Base-by-base conservation (phyloP, 2,797 vertebrate genomes). In the Takifugu ocellatus region DNA sequence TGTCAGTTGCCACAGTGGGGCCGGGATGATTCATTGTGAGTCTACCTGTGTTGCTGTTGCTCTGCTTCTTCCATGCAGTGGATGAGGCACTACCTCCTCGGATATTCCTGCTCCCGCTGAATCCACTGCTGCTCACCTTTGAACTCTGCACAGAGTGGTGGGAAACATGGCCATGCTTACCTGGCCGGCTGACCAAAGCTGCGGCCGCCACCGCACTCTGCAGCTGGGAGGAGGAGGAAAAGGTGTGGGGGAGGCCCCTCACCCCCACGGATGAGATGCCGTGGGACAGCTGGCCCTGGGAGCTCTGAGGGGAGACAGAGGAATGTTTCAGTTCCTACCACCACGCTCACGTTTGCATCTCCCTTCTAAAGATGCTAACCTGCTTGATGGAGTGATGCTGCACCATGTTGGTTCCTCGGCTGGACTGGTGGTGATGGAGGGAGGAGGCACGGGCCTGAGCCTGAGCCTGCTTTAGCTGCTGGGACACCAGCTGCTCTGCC, bases 41-140 rank as follows among this genome's bases (percentile, higher is more conserved):
- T 90, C 85, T 91, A 97, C 96, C 95, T 94, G 94, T 83, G 39
- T 84, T 89, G 69, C 90, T 87, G 83, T 90, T 68, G 70, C 84
- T 94, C 88, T 90, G 90, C 91, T 96, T 97, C 93, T 94, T 98
- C 96, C 95, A 96, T 92, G 86, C 91, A 90, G 91, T 78, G 87
- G 92, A 71, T 70, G 92, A 82, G 63, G 85, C 79, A 87, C 74
- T 88, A 89, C 84, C 91, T 88, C 93, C 88, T 84, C 89, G 83
- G 89, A 88, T 65, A 88, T 72, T 81, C 87, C 82, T 85, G 80
- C 78, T 54, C 84, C 84, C 75, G 81, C 63, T 59, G 84, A 80
- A 66, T 63, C 91, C 78, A 60, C 82, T 88, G 86, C 91, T 90
- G 88, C 81, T 86, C 88, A 93, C 89, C 81, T 96, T 91, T 89